Evolutionary conservation across 2,113 vertebrate genomes (phyloP).

Genomic region (Scolopax mira): DNA sequence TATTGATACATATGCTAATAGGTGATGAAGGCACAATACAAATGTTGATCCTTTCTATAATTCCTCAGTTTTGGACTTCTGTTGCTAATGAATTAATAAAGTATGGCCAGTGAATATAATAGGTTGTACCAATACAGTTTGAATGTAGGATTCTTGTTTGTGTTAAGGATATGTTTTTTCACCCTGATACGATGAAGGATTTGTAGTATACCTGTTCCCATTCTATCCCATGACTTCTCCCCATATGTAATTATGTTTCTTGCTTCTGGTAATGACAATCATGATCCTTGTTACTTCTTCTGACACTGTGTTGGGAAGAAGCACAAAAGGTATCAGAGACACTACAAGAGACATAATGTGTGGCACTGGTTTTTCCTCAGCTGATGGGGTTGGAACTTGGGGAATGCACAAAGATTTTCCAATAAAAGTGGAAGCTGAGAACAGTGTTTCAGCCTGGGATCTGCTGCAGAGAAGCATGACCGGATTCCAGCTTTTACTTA

Average conservation of each 20-base stretch:
- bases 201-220: not conserved
- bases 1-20: not conserved
- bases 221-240: not conserved
- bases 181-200: not conserved
- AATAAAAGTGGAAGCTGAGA: not conserved
- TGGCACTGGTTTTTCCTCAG: not conserved
- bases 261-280: accelerated
- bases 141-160: not conserved
- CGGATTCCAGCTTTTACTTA: not conserved
- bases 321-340: not conserved
- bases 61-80: not conserved
- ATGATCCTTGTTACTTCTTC: not conserved
- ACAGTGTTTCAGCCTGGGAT: not conserved
- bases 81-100: not conserved
- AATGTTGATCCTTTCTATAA: not conserved
- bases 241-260: accelerated
- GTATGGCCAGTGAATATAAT: not conserved
- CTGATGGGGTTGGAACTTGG: not conserved
- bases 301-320: not conserved
- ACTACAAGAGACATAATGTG: not conserved
- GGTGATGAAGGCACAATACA: not conserved
- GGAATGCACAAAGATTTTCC: not conserved
- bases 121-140: not conserved
- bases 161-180: not conserved
- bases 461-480: not conserved